Percentiles rank a stretch among this genome's conserved stretches.
Evolutionary conservation across 2,113 vertebrate species (phyloP).

Genomic region (Labrus mixtus): DNA sequence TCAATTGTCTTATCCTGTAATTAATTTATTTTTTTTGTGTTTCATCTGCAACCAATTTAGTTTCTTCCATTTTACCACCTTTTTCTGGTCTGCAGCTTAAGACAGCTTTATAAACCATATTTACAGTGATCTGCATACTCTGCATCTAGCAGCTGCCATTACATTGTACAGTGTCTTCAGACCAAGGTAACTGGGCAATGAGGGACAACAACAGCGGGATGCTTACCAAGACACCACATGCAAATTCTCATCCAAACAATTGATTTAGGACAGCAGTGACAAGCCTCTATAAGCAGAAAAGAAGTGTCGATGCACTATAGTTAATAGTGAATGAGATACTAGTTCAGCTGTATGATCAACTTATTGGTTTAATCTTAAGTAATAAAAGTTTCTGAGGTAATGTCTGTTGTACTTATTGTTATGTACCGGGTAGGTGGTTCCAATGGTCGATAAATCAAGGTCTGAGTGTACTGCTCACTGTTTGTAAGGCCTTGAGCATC

Average conservation of each 20-base stretch:
- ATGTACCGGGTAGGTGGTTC: neutral
- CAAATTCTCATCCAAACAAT: conserved; percentile 20
- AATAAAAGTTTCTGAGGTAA: conserved; percentile 4
- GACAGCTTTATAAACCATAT: conserved; percentile 52
- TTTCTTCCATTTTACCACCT: conserved; percentile 13
- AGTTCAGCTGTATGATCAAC: conserved; percentile 9
- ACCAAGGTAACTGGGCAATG: conserved; percentile 8
- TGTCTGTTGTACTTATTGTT: conserved; percentile 13
- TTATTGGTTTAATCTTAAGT: neutral
- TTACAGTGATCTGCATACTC: conserved; percentile 12
- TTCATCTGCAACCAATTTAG: conserved; percentile 24
- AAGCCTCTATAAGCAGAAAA: neutral
- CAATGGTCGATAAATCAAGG: conserved; percentile 9
- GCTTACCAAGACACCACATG: conserved; percentile 1
- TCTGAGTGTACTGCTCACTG: conserved; percentile 8
- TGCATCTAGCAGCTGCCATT: conserved; percentile 24
- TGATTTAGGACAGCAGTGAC: conserved; percentile 9
- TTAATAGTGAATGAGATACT: neutral
- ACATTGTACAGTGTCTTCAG: conserved; percentile 36
- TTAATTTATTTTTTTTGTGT: conserved; percentile 6
- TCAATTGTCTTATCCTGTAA: neutral
- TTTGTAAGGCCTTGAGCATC: conserved; percentile 7
- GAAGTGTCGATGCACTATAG: neutral
- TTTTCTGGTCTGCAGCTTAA: conserved; percentile 43
- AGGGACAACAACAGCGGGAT: conserved; percentile 28